Evolutionary conservation across 2,888 invertebrate species (phyloP).

Genomic region (Lasius platythorax): DNA sequence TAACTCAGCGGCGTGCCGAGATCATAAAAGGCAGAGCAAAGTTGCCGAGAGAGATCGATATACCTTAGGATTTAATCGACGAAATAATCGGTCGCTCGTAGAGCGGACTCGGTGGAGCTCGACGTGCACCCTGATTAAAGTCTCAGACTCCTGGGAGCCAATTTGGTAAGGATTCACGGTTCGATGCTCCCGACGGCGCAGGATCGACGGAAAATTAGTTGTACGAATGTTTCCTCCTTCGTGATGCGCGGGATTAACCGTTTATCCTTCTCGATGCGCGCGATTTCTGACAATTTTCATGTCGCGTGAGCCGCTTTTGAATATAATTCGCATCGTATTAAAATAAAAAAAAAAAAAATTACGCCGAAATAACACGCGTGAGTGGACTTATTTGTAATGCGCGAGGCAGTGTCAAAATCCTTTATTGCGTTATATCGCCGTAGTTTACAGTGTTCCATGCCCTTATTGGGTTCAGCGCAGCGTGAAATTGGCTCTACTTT

Average conservation of each 20-base stretch:
- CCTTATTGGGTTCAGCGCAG: conserved; percentile 73
- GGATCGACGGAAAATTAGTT: conserved; percentile 56
- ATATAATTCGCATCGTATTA: background rate
- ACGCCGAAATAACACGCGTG: background rate
- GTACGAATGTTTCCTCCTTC: conserved; percentile 53
- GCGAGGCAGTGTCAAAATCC: conserved; percentile 17
- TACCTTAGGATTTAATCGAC: conserved; percentile 49
- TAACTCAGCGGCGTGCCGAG: conserved; percentile 27
- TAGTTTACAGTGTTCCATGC: conserved; percentile 56
- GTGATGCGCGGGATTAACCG: conserved; percentile 40
- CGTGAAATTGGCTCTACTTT: conserved; percentile 75
- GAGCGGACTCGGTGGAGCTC: conserved; percentile 63
- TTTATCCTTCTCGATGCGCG: conserved; percentile 37
- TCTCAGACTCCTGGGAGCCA: conserved; percentile 67
- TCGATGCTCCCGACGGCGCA: conserved; percentile 65
- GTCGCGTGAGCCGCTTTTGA: background rate
- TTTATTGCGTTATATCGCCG: conserved; percentile 29
- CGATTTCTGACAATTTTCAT: conserved; percentile 26
- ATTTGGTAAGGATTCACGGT: conserved; percentile 73
- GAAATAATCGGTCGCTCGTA: conserved; percentile 70
- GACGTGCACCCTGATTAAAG: conserved; percentile 73
- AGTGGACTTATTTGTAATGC: background rate
- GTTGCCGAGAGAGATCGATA: conserved; percentile 35
- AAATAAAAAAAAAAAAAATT: background rate
- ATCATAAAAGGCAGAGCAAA: conserved; percentile 28